Evolutionary conservation across 2,888 invertebrate genomes (phyloP).

Genomic region (Esperia sulphurella): DNA sequence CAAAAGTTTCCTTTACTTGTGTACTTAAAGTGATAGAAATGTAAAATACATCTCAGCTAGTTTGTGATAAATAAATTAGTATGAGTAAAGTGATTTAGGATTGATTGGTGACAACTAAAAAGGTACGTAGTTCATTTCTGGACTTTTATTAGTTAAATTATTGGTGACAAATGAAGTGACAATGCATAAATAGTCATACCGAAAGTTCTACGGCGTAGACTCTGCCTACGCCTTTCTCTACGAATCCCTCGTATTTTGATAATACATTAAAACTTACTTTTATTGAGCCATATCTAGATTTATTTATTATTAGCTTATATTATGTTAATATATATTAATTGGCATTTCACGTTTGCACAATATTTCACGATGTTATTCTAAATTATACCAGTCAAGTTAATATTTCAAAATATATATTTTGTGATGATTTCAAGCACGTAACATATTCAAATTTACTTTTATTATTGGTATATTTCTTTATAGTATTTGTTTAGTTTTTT

Average conservation of each 20-base stretch:
- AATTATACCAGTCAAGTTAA: no score
- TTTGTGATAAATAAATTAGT: slow-evolving; percentile 46
- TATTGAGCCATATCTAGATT: not conserved
- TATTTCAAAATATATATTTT: no score
- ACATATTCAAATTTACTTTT: no score
- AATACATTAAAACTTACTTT: not conserved
- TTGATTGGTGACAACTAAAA: slow-evolving; percentile 3
- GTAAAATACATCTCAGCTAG: slow-evolving; percentile 29
- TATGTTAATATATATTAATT: no score
- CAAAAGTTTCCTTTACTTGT: not conserved
- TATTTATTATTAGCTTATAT: no score
- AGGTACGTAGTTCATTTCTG: slow-evolving; percentile 4
- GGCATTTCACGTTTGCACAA: no score
- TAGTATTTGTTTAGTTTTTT: no score
- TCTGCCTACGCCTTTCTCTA: not conserved
- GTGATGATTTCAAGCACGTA: no score
- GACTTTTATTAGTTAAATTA: not conserved
- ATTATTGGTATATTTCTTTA: no score
- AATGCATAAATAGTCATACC: not conserved
- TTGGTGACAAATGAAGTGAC: not conserved
- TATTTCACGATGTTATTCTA: no score
- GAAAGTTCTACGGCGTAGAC: not conserved
- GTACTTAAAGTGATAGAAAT: slow-evolving; percentile 15
- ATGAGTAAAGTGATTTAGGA: slow-evolving; percentile 23
- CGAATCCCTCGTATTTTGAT: not conserved